These are phyloP conservation scores for Nerophis ophidion DNA, from an alignment of 2,113 vertebrate species.

Conservation along the genomic window DNA sequence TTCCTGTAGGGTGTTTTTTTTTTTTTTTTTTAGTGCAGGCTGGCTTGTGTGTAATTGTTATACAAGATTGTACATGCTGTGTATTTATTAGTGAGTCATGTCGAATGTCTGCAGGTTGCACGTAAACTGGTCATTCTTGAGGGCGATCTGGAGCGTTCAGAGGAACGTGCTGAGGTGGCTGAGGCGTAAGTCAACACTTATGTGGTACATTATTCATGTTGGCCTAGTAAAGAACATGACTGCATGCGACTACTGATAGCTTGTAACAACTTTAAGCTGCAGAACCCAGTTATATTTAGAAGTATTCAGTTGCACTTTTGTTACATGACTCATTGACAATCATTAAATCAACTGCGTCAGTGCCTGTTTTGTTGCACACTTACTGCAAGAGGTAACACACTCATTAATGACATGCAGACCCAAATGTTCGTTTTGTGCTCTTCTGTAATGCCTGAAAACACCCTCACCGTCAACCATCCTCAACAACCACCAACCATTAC, in stretches of 20 bases:
- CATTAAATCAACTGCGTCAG: background rate
- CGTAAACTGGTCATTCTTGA: conserved; percentile 96
- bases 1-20: too few species aligned
- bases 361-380: background rate
- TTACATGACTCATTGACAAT: background rate
- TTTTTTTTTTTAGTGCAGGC: too few species aligned
- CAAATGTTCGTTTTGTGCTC: conserved; percentile 26
- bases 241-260: conserved; percentile 6
- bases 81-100: too few species aligned
- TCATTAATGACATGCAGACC: conserved; percentile 42
- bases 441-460: conserved; percentile 48
- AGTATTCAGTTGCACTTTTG: background rate
- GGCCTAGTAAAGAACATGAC: conserved; percentile 11
- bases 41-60: too few species aligned
- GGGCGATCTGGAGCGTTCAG: conserved; percentile 93
- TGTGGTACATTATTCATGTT: conserved; percentile 30
- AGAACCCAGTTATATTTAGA: background rate
- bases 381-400: conserved; percentile 2
- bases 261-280: background rate
- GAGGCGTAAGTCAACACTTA: conserved; percentile 81
- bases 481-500: too few species aligned
- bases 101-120: conserved; percentile 77
- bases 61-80: too few species aligned
- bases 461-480: conserved; percentile 7
- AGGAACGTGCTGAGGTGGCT: conserved; percentile 92